Evolutionary conservation across 1,140 invertebrate species (phyloP), one percentile per base, ranked within the genome.

Genomic region (Archivesica marissinica): DNA sequence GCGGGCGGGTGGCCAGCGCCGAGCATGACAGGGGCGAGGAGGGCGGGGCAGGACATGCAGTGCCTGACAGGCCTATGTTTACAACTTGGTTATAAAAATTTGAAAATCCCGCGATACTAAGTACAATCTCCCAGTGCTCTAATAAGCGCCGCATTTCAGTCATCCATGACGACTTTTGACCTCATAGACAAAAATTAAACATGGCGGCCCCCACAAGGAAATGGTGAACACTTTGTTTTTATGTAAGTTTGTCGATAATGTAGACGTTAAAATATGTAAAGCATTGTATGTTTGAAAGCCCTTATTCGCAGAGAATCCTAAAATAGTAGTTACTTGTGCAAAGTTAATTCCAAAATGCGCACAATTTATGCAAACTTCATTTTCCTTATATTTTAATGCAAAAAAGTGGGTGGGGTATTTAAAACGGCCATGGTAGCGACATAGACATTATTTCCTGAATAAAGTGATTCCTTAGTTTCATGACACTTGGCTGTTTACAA

Each of bases 161-260:
- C 30, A 35, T 35, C 59, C 59, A 33, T 33, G 23, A 35, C 59
- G 59, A 64, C 23, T 33, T 64, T 64, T 64, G 59, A 64, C 59
- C 59, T 64, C 2, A 25, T 25, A 33, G 38, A 35, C 59, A 33
- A 64, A 64, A 7, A n/a, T n/a, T n/a, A 64, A 64, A 64, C 59
- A 64, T 64, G 59, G 59, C 59, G 59, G 59, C 59, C 59, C 38
- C 59, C 59, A 64, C 59, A 64, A 25, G 59, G 59, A 64, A 64
- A 30, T 64, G 38, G 25, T n/a, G n/a, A n/a, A n/a, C n/a, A n/a
- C n/a, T n/a, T n/a, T n/a, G n/a, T n/a, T n/a, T n/a, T n/a, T n/a
- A n/a, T n/a, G n/a, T n/a, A n/a, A 33, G 0, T 35, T 64, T 64
- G 9, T 35, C 20, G 9, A 35, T n/a, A 2, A 17, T 64, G 13